Evolutionary conservation across 2,888 invertebrate species (phyloP).

Genomic region (Catocala nupta): DNA sequence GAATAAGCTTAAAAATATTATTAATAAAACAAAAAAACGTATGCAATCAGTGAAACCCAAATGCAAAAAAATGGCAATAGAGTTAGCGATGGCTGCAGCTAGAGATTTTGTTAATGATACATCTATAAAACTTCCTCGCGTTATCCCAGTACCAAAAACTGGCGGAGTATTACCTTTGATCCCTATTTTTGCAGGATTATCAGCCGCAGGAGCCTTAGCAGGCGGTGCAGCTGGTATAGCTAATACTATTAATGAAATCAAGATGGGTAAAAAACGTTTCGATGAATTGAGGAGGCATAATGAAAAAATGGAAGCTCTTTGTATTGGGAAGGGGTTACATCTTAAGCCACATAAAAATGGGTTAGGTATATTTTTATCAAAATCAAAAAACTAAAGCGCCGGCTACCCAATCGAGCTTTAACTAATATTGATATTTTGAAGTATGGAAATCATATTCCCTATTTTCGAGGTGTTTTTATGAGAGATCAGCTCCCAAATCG

Average conservation of each 20-base stretch:
- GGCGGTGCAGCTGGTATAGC: conserved; percentile 62
- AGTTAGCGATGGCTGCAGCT: conserved; percentile 31
- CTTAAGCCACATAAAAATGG: conserved; percentile 15
- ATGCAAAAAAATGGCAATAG: conserved; percentile 26
- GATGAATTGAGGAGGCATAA: conserved; percentile 7
- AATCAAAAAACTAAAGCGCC: conserved; percentile 10
- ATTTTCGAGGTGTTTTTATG: conserved; percentile 55
- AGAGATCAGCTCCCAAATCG: conserved; percentile 19
- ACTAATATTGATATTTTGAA: conserved; percentile 19
- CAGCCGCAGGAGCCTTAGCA: too few relatives aligned
- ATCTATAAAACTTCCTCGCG: conserved; percentile 40
- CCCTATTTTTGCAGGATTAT: too few relatives aligned
- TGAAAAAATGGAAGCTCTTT: conserved; percentile 15
- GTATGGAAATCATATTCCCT: conserved; percentile 22
- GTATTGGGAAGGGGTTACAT: conserved; percentile 11
- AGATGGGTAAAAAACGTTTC: conserved; percentile 6
- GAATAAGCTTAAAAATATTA: too few relatives aligned
- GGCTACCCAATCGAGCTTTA: conserved; percentile 18
- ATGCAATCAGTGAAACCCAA: too few relatives aligned
- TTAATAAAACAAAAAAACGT: too few relatives aligned
- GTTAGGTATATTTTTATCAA: conserved; percentile 12
- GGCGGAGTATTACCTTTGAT: conserved; percentile 49
- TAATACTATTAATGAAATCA: conserved; percentile 54
- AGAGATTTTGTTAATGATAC: conserved; percentile 41
- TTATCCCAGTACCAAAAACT: conserved; percentile 50